phyloP scores from a whole-genome alignment of 2,888 invertebrate genomes.

The Sarcophaga rosellei region DNA sequence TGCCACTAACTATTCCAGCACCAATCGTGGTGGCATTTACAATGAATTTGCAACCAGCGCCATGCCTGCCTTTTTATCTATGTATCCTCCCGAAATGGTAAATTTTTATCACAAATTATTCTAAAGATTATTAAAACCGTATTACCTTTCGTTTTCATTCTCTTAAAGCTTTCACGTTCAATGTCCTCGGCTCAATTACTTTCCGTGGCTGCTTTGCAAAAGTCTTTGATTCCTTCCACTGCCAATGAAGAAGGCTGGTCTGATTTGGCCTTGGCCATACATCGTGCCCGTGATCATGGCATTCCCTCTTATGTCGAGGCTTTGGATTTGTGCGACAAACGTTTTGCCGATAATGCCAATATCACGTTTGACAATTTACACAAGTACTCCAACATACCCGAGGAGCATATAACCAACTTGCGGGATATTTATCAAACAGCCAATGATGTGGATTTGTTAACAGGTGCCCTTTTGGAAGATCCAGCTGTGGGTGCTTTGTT shows the following conservation, averaged over 20 bases:
- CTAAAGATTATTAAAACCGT: not conserved
- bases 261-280: slow-evolving; percentile 83
- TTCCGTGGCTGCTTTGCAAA: slow-evolving; percentile 84
- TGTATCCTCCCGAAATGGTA: slow-evolving; percentile 88
- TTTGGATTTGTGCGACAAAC: slow-evolving; percentile 84
- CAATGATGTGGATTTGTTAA: slow-evolving; percentile 92
- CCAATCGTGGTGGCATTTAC: slow-evolving; percentile 89
- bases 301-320: slow-evolving; percentile 88
- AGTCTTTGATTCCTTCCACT: slow-evolving; percentile 77
- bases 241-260: slow-evolving; percentile 82
- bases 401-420: slow-evolving; percentile 85
- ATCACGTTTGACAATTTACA: slow-evolving; percentile 76
- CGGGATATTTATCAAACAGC: slow-evolving; percentile 87
- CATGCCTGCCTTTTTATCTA: slow-evolving; percentile 88
- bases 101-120: slow-evolving; percentile 60
- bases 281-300: slow-evolving; percentile 90
- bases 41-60: slow-evolving; percentile 90
- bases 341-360: slow-evolving; percentile 73
- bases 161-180: slow-evolving; percentile 83
- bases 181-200: slow-evolving; percentile 85
- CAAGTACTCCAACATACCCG: slow-evolving; percentile 76
- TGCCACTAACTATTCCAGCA: slow-evolving; percentile 91
- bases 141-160: not conserved
- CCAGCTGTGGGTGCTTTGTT: slow-evolving; percentile 90
- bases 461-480: slow-evolving; percentile 91